These are phyloP conservation scores for Drosophila ezoana DNA, from an alignment of 2,888 invertebrate genomes.

Conservation along the genomic window DNA sequence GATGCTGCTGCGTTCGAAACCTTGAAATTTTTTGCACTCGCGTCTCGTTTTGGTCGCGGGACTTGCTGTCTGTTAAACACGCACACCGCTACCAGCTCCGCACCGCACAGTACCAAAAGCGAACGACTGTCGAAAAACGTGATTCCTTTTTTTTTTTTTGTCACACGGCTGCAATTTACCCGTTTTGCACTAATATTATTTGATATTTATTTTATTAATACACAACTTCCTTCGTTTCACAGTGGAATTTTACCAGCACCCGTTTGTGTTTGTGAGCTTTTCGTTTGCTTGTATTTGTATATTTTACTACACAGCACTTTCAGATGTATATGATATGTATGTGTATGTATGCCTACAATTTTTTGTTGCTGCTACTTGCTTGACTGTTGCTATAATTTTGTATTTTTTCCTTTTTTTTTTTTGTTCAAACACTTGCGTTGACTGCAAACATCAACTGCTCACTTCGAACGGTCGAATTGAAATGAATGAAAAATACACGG, in stretches of 20 bases:
- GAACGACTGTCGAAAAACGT: conserved; percentile 71
- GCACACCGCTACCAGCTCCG: conserved; percentile 10
- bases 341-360: conserved; percentile 52
- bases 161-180: conserved; percentile 53
- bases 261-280: conserved; percentile 40
- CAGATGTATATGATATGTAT: conserved; percentile 19
- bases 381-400: conserved; percentile 52
- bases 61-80: conserved; percentile 41
- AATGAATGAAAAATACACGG: conserved; percentile 81
- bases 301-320: conserved; percentile 52
- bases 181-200: conserved; percentile 61
- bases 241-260: conserved; percentile 79
- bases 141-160: conserved; percentile 50
- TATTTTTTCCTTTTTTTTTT: conserved; percentile 43
- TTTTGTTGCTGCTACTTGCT: conserved; percentile 56
- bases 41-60: conserved; percentile 44
- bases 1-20: conserved; percentile 45
- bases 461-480: conserved; percentile 80
- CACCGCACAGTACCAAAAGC: conserved; percentile 14
- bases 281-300: conserved; percentile 37
- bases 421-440: conserved; percentile 56
- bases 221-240: conserved; percentile 72
- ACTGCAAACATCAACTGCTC: conserved; percentile 50
- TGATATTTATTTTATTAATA: conserved; percentile 70
- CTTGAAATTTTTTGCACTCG: conserved; percentile 67